Evolutionary conservation across 2,113 vertebrate genomes (phyloP).

Genomic region (Onychostruthus taczanowskii): DNA sequence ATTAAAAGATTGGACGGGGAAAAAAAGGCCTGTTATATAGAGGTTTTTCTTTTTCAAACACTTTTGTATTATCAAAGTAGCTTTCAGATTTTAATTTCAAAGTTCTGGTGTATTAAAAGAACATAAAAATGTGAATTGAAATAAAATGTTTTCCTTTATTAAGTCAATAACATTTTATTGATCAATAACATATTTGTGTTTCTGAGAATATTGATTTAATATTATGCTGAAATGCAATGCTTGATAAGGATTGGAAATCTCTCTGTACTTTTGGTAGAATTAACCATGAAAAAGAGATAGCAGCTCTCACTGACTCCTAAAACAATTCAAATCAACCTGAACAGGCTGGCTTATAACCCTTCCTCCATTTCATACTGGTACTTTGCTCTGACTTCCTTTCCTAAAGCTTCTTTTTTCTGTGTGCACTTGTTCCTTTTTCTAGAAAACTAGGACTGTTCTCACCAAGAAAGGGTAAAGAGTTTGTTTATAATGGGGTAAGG

Average conservation of each 20-base stretch:
- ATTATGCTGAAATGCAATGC: neutral
- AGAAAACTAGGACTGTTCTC: neutral
- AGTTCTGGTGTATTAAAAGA: neutral
- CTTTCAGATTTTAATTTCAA: neutral
- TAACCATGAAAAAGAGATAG: neutral
- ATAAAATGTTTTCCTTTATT: neutral
- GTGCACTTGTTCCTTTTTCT: neutral
- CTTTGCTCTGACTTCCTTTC: neutral
- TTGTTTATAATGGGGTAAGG: fast-evolving
- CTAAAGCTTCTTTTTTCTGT: neutral
- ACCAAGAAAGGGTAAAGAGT: neutral
- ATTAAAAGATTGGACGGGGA: neutral
- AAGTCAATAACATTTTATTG: neutral
- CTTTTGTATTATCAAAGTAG: neutral
- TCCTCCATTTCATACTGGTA: neutral
- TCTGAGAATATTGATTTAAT: neutral
- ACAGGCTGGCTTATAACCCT: neutral
- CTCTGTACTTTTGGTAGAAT: neutral
- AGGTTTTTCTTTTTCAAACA: neutral
- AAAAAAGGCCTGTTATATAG: fast-evolving
- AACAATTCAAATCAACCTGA: neutral
- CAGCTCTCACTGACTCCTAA: neutral
- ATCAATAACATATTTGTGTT: neutral
- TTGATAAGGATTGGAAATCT: neutral
- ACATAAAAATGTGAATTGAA: neutral